These are phyloP conservation scores for Nomada ruficornis DNA, from an alignment of 2,888 invertebrate genomes.

Conservation along the genomic window DNA sequence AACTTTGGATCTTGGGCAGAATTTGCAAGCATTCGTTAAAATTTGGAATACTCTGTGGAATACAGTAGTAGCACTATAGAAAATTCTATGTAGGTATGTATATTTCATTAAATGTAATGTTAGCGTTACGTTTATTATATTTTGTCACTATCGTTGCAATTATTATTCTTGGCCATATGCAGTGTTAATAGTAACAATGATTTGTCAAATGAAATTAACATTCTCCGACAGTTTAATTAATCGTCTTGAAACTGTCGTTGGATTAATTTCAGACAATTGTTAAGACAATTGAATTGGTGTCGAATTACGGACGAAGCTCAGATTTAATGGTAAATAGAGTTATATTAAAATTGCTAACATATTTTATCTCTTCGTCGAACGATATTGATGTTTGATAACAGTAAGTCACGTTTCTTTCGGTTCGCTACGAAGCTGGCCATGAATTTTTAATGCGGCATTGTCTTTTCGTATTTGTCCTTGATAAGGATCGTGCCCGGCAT, in stretches of 20 bases:
- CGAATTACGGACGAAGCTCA: background rate
- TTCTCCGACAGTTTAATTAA: no score
- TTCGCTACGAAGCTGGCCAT: constrained; percentile 29
- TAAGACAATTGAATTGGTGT: background rate
- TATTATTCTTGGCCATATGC: no score
- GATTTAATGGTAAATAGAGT: background rate
- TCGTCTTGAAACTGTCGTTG: no score
- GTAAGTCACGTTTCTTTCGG: constrained; percentile 33
- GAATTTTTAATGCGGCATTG: constrained; percentile 67
- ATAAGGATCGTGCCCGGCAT: constrained; percentile 47
- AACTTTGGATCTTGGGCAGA: background rate
- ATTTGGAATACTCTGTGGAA: background rate
- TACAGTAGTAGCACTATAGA: background rate
- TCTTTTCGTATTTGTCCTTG: constrained; percentile 64
- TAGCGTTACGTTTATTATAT: no score
- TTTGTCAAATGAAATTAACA: no score
- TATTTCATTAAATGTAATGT: no score
- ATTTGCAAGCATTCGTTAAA: background rate
- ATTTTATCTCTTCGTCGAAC: background rate
- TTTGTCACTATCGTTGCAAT: no score
- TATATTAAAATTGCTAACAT: constrained; percentile 5
- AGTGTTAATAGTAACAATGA: no score
- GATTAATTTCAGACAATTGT: background rate
- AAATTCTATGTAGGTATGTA: no score
- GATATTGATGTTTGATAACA: constrained; percentile 26